Conservation (phyloP, 2,888 invertebrate species). For the Yponomeuta malinellus region DNA sequence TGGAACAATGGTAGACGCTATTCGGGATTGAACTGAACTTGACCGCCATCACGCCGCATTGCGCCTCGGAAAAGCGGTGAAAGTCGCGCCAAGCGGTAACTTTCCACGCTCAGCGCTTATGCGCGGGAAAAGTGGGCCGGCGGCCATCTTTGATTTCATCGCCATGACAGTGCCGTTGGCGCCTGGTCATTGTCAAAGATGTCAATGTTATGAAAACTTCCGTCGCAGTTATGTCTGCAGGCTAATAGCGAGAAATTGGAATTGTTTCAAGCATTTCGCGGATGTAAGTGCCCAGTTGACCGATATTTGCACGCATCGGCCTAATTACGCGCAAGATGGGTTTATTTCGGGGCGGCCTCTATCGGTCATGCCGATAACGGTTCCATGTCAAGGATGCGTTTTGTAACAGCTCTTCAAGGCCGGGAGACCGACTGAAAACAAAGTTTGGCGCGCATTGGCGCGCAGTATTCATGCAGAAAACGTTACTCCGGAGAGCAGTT, state of each 20-base stretch:
- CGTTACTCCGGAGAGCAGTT: conserved; percentile 8
- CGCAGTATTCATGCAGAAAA: neutral
- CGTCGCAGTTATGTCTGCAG: conserved; percentile 45
- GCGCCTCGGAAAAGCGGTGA: conserved; percentile 70
- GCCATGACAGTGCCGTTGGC: conserved; percentile 29
- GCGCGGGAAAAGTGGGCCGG: conserved; percentile 71
- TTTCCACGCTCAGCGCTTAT: conserved; percentile 66
- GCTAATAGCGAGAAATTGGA: conserved; percentile 33
- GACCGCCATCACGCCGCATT: conserved; percentile 64
- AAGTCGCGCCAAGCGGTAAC: conserved; percentile 72
- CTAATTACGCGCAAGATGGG: conserved; percentile 49
- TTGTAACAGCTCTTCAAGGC: conserved; percentile 38
- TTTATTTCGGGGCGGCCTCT: conserved; percentile 67
- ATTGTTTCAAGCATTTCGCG: conserved; percentile 40
- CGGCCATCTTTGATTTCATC: conserved; percentile 61
- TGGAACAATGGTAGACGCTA: neutral
- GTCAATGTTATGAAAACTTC: conserved; percentile 55
- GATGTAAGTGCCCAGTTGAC: conserved; percentile 54
- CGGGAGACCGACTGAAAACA: neutral
- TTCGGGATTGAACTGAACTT: conserved; percentile 32
- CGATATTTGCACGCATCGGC: conserved; percentile 59
- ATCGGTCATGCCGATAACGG: conserved; percentile 62
- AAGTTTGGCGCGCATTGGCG: neutral
- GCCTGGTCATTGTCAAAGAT: conserved; percentile 54
- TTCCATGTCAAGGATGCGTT: conserved; percentile 69